Base-by-base conservation (phyloP, 2,888 invertebrate genomes). In the Lasius platythorax region DNA sequence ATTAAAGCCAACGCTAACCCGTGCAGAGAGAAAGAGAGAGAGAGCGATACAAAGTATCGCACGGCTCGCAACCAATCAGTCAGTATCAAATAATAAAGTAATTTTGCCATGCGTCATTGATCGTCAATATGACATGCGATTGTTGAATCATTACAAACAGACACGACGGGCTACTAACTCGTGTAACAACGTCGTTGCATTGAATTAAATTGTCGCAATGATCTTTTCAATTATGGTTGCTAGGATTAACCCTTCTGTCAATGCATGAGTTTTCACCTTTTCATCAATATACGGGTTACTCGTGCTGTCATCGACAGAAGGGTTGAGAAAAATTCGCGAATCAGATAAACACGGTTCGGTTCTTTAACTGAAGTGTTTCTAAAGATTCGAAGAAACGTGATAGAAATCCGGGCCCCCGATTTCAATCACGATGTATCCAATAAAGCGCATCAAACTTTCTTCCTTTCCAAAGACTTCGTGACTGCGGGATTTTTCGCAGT, bases 381-480 rank as follows among this genome's bases (percentile, higher is more conserved):
- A 33, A 23, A 23, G 43, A 75, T 75, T 64, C 67, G 64, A 43
- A 61, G 74, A 64, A 64, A 58, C 70, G 68, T 81, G 79, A 84
- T 85, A 53, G 53, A 67, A 61, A 85, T 85, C 75, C 66, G 74
- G 15, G 40, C 40, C n/a, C 40, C n/a, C 81, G 83, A 68, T 75
- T 67, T 83, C 87, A 70, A 72, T 81, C 87, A 67, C 83, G 64
- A 30, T 28, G 73, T 43, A 72, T 68, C 83, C 79, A 58, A 70
- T 68, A 70, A 61, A 70, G 58, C 63, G 3, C 84, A 58, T 67
- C 46, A 53, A 68, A 78, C 61, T 85, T 85, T 82, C 79, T 83
- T 68, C 83, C 56, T 68, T 66, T 73, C 83, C 75, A 75, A 58
- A 85, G 84, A 23, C 23, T 23, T 90, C 90, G 85, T 89, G 87